Evolutionary conservation across 2,113 vertebrate species (phyloP).

Genomic region (Vanacampus margaritifer): DNA sequence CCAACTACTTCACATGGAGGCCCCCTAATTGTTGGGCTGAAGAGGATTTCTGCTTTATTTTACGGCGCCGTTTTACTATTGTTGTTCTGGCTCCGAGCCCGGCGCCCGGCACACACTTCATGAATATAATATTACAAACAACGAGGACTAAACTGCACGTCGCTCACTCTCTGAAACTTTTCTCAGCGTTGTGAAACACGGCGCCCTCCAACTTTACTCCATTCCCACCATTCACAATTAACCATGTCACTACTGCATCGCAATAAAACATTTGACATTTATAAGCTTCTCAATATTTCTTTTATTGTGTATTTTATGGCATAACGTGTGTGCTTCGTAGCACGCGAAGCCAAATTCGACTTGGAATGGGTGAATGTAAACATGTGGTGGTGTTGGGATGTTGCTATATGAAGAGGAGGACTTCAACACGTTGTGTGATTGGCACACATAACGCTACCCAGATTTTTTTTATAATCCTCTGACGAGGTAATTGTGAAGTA

Average conservation of each 20-base stretch:
- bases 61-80: slow-evolving; percentile 57
- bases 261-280: slow-evolving; percentile 63
- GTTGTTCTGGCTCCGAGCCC: slow-evolving; percentile 52
- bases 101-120: slow-evolving; percentile 41
- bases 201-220: slow-evolving; percentile 33
- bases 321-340: not conserved
- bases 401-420: not conserved
- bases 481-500: slow-evolving; percentile 17
- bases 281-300: slow-evolving; percentile 45
- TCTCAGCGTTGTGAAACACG: slow-evolving; percentile 15
- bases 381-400: not conserved
- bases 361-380: not conserved
- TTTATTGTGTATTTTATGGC: not conserved
- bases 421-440: slow-evolving; percentile 41
- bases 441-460: slow-evolving; percentile 39
- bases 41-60: slow-evolving; percentile 58
- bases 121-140: slow-evolving; percentile 47
- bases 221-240: slow-evolving; percentile 26
- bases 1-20: slow-evolving; percentile 67
- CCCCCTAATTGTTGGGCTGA: slow-evolving; percentile 70
- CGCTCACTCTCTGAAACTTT: slow-evolving; percentile 14
- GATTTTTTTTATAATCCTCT: slow-evolving; percentile 32
- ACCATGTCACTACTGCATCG: slow-evolving; percentile 73
- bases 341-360: not conserved
- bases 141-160: slow-evolving; percentile 24